Conservation (phyloP, 2,113 vertebrate genomes). For the Dendropsophus ebraccatus region DNA sequence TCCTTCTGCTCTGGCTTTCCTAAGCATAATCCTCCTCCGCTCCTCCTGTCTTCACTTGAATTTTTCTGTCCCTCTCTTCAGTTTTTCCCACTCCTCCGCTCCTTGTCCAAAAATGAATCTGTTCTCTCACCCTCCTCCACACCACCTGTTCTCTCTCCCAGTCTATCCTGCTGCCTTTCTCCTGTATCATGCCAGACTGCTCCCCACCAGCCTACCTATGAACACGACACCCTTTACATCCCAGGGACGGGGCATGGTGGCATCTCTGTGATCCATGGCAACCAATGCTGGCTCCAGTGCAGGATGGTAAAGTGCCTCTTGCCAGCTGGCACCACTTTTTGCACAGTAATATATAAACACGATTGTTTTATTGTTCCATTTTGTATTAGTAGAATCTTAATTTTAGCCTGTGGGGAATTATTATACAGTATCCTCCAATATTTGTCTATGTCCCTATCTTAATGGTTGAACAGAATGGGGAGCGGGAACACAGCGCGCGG, state of each 20-base stretch:
- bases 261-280: background rate
- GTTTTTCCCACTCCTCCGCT: constrained; percentile 47
- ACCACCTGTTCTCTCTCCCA: constrained; percentile 52
- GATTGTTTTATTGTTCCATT: background rate
- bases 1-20: constrained; percentile 47
- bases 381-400: background rate
- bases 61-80: constrained; percentile 23
- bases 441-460: background rate
- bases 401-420: background rate
- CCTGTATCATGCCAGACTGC: constrained; percentile 16
- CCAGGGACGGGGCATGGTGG: background rate
- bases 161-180: constrained; percentile 26
- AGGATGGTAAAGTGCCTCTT: background rate
- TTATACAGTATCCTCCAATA: background rate
- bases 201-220: constrained; percentile 36
- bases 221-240: constrained; percentile 18
- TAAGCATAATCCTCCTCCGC: constrained; percentile 47
- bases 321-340: background rate
- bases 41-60: constrained; percentile 38
- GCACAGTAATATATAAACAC: background rate
- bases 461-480: background rate
- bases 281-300: background rate
- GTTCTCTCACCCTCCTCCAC: constrained; percentile 57
- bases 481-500: background rate
- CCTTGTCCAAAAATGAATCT: constrained; percentile 48